Conservation (phyloP, 2,113 vertebrate genomes). For the Daphoenositta chrysoptera region DNA sequence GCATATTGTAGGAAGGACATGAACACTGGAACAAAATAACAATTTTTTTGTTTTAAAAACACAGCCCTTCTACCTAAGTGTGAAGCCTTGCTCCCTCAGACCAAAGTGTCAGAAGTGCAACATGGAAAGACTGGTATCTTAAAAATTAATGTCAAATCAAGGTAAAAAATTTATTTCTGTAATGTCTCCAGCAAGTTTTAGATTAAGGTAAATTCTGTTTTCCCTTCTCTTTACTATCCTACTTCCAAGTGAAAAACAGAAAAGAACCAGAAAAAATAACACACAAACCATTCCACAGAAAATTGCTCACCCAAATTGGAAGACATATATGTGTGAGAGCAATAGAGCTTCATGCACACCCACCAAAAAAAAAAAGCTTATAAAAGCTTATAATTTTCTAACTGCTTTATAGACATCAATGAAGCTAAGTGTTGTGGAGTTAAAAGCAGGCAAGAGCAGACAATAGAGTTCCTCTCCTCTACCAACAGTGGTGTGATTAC, state of each 20-base stretch:
- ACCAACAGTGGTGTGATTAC: neutral
- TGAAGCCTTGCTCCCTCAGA: neutral
- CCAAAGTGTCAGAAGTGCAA: neutral
- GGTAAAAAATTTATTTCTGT: neutral
- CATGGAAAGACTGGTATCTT: neutral
- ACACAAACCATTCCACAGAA: neutral
- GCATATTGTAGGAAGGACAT: neutral
- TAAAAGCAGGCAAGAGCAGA: neutral
- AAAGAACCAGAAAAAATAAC: neutral
- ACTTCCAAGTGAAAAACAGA: neutral
- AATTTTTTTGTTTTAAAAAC: neutral
- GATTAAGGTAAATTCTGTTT: neutral
- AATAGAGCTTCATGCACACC: neutral
- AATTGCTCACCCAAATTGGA: fast-evolving
- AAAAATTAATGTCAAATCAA: neutral
- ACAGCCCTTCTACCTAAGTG: neutral
- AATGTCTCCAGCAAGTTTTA: neutral
- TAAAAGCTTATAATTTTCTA: neutral
- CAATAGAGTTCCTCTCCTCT: neutral
- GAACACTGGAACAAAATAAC: neutral
- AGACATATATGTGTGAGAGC: neutral
- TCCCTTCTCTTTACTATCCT: neutral
- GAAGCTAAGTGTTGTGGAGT: neutral
- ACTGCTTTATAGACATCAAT: neutral
- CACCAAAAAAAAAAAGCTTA: neutral